Conservation (phyloP, 1,140 invertebrate genomes). For the Drosophila mojavensis region DNA sequence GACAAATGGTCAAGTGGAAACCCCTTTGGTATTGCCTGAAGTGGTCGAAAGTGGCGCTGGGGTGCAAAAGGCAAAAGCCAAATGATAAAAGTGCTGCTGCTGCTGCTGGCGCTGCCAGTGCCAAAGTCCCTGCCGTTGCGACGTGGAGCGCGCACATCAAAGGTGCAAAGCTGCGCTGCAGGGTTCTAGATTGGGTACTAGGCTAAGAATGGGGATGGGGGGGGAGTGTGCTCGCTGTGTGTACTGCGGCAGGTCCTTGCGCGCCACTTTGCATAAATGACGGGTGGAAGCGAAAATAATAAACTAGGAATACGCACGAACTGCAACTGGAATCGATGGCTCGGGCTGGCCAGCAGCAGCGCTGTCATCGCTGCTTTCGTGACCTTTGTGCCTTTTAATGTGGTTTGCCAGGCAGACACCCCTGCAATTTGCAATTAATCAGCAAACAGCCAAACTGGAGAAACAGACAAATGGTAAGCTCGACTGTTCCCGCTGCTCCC, state of each 20-base stretch:
- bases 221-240: not conserved
- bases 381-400: constrained; percentile 80
- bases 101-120: constrained; percentile 28
- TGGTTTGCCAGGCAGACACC: constrained; percentile 75
- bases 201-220: constrained; percentile 19
- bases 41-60: constrained; percentile 73
- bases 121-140: constrained; percentile 58
- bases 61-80: constrained; percentile 77
- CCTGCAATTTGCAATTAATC: constrained; percentile 80
- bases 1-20: constrained; percentile 70
- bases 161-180: constrained; percentile 67
- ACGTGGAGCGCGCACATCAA: constrained; percentile 66
- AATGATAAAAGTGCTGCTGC: constrained; percentile 73
- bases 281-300: constrained; percentile 66
- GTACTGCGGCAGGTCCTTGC: constrained; percentile 38
- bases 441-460: constrained; percentile 57
- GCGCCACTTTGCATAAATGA: constrained; percentile 79
- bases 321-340: constrained; percentile 57
- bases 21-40: constrained; percentile 59
- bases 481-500: constrained; percentile 1
- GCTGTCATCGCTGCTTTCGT: constrained; percentile 50
- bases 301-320: constrained; percentile 75
- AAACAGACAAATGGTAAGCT: constrained; percentile 17
- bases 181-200: constrained; percentile 44
- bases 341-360: constrained; percentile 12